A percentile compares a stretch with the other conserved stretches of the same genome.
These are phyloP conservation scores for Pangasius djambal DNA, from an alignment of 2,797 vertebrate species.

Conservation along the genomic window DNA sequence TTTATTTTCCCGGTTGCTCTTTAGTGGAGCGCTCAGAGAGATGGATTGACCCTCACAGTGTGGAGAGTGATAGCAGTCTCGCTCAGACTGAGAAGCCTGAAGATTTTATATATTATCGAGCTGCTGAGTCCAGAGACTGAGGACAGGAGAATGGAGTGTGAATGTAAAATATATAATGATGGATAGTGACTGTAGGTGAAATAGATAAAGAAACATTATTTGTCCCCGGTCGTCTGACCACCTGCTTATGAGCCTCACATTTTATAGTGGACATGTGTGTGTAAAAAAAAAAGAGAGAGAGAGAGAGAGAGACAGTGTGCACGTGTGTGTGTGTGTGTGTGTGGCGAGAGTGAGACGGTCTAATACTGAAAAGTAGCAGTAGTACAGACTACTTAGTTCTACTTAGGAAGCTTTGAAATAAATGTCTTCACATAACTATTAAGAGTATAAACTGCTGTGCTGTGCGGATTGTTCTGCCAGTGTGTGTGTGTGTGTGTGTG, in stretches of 20 bases:
- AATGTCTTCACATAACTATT: neutral
- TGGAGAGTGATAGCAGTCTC: neutral
- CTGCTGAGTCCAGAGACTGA: neutral
- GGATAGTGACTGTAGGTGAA: neutral
- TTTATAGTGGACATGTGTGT: neutral
- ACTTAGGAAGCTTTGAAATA: neutral
- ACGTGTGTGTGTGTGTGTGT: neutral
- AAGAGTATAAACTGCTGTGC: neutral
- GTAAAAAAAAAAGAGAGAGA: no score
- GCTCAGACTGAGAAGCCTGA: neutral
- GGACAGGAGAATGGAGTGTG: neutral
- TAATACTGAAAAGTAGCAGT: neutral
- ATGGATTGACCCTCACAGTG: constrained; percentile 8
- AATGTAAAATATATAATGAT: neutral
- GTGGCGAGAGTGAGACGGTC: neutral
- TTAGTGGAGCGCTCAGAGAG: neutral
- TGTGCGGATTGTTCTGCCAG: neutral
- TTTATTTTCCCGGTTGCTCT: neutral
- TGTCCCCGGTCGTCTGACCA: neutral
- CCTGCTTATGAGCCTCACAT: neutral
- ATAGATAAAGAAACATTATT: neutral
- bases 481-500: neutral
- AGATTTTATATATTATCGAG: neutral
- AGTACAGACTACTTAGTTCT: neutral
- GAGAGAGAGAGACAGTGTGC: no score